Evolutionary conservation across 2,797 vertebrate genomes (phyloP).

Genomic region (Orientallactaga sibirica): DNA sequence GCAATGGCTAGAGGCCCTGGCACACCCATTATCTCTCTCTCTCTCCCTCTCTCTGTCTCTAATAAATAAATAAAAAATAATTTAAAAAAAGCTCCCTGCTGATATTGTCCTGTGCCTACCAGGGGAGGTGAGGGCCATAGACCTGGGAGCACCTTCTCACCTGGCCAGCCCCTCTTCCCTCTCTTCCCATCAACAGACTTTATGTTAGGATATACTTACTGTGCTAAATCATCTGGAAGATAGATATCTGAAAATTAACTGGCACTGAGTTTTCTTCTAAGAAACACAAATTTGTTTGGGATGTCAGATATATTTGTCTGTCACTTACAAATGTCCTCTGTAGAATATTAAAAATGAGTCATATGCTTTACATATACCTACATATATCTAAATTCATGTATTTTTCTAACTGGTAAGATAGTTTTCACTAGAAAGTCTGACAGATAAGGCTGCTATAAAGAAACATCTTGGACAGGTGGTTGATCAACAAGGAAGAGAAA

Average conservation of each 20-base stretch:
- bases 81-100: background rate
- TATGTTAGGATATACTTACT: background rate
- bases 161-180: background rate
- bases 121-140: no score
- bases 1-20: no score
- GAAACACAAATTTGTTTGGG: slow-evolving; percentile 10
- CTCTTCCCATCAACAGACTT: background rate
- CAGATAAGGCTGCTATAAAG: background rate
- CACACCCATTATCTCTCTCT: no score
- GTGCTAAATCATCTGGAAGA: background rate
- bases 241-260: slow-evolving; percentile 28
- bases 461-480: background rate
- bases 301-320: background rate
- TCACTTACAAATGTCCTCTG: background rate
- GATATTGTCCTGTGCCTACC: no score
- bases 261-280: slow-evolving; percentile 40
- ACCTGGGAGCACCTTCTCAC: background rate
- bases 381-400: background rate
- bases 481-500: background rate
- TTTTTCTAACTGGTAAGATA: background rate
- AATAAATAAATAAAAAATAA: no score
- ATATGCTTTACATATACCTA: background rate
- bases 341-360: background rate
- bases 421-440: background rate
- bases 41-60: no score